Evolutionary conservation across 2,888 invertebrate species (phyloP).

Genomic region (Lochmaea capreae): DNA sequence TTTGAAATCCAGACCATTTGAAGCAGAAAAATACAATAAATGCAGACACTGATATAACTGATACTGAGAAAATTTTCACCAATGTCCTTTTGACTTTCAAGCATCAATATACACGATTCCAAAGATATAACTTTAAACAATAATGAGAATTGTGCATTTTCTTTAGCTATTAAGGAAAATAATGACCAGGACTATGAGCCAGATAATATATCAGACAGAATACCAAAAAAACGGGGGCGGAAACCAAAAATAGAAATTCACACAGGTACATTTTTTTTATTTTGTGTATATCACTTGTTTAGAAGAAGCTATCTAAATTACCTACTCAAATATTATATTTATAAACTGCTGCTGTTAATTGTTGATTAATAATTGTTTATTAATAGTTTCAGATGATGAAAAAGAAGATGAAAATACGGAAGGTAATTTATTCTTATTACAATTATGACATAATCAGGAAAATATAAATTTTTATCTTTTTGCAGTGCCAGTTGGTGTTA

Average conservation of each 20-base stretch:
- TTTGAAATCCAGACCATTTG: no score
- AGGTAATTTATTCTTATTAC: background rate
- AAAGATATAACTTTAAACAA: no score
- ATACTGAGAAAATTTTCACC: no score
- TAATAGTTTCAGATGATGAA: background rate
- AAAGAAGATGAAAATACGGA: background rate
- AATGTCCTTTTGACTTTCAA: no score
- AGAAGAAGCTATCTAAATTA: no score
- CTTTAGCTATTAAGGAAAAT: background rate
- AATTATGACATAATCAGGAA: background rate
- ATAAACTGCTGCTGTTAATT: no score
- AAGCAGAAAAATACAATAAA: no score
- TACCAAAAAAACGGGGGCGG: conserved; percentile 9
- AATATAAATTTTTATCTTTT: background rate
- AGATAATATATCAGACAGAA: background rate
- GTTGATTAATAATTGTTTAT: background rate
- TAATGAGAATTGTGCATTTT: background rate
- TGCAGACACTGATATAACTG: no score
- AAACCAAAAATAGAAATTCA: background rate
- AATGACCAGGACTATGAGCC: background rate
- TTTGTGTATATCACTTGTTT: background rate
- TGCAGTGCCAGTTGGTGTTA: background rate
- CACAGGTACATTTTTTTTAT: background rate
- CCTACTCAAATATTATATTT: no score
- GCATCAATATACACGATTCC: no score